Conservation (phyloP, 2,888 invertebrate genomes). For the Phorcus lineatus region DNA sequence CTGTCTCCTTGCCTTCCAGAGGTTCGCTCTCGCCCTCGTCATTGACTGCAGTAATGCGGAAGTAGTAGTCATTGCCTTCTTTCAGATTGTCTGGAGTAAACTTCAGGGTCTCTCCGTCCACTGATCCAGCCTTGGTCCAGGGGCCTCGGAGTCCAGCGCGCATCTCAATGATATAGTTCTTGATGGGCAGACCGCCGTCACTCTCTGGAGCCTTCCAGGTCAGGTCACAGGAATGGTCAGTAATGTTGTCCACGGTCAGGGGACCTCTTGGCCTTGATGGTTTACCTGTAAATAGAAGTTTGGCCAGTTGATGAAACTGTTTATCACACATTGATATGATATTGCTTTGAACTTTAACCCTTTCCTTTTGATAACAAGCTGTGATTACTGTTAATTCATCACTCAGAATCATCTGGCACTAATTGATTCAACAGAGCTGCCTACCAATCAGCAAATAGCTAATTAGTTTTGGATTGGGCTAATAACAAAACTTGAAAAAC, state of each 20-base stretch:
- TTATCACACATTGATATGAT: too few species aligned
- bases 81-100: conserved; percentile 80
- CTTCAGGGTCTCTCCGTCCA: conserved; percentile 49
- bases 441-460: too few species aligned
- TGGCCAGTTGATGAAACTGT: too few species aligned
- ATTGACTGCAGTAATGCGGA: conserved; percentile 90
- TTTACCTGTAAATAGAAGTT: conserved; percentile 80
- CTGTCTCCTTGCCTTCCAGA: conserved; percentile 56
- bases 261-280: conserved; percentile 91
- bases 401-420: too few species aligned
- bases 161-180: conserved; percentile 77
- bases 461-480: too few species aligned
- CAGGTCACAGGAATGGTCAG: conserved; percentile 90
- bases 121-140: conserved; percentile 82
- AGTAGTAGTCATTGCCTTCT: conserved; percentile 88
- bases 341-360: too few species aligned
- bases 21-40: conserved; percentile 89
- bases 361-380: too few species aligned
- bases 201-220: conserved; percentile 74
- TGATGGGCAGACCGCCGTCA: conserved; percentile 73
- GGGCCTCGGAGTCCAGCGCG: conserved; percentile 85
- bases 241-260: conserved; percentile 85
- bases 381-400: too few species aligned
- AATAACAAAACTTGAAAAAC: too few species aligned
- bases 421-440: too few species aligned